Percentiles rank a stretch among this genome's conserved stretches.
These are phyloP conservation scores for Aquatica leii DNA, from an alignment of 2,888 invertebrate genomes.

Conservation along the genomic window DNA sequence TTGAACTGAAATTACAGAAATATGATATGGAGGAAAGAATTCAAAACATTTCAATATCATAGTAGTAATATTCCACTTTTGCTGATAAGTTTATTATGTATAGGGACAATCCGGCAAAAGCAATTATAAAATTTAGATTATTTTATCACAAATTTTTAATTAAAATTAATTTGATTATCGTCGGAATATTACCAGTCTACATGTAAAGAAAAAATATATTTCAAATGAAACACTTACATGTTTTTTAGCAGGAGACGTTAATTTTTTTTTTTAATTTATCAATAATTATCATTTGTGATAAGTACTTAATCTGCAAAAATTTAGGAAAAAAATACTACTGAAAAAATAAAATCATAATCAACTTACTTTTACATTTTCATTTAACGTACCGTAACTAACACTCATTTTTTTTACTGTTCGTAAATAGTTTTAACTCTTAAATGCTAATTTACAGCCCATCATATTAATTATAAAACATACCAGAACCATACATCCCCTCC, in stretches of 20 bases:
- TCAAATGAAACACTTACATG: slow-evolving; percentile 1
- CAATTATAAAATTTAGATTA: slow-evolving; percentile 12
- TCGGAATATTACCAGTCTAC: slow-evolving; percentile 6
- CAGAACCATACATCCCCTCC: slow-evolving; percentile 5
- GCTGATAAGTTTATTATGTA: background rate
- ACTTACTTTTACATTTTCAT: slow-evolving; percentile 16
- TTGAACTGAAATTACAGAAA: too few species aligned
- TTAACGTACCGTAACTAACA: slow-evolving; percentile 11
- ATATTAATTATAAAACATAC: slow-evolving; percentile 19
- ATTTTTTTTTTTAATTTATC: too few species aligned
- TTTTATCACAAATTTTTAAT: slow-evolving; percentile 10
- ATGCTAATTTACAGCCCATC: slow-evolving; percentile 13
- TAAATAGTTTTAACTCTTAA: slow-evolving; percentile 18
- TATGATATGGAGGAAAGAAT: background rate
- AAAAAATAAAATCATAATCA: background rate
- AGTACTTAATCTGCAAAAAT: too few species aligned
- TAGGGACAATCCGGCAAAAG: background rate
- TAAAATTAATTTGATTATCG: background rate
- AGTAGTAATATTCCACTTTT: slow-evolving; percentile 10
- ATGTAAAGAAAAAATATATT: background rate
- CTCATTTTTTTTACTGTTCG: slow-evolving; percentile 12
- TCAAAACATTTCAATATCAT: background rate
- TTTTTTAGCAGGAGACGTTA: too few species aligned
- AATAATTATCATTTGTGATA: too few species aligned
- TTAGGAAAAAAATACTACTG: too few species aligned